Conservation (phyloP, 2,888 invertebrate genomes). For the Serrognathus titanus region DNA sequence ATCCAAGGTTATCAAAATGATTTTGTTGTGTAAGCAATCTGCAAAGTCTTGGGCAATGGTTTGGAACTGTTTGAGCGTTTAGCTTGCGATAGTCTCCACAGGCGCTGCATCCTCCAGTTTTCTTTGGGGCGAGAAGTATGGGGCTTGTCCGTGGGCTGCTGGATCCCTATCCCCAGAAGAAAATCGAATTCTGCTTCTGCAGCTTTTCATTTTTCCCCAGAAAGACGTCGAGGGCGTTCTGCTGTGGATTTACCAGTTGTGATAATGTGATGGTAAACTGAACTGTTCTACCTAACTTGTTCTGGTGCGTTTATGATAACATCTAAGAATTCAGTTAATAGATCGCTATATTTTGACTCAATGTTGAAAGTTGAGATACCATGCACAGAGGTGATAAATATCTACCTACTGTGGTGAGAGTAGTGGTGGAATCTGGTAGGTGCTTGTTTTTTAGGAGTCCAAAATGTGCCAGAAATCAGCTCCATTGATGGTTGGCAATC, state of each 20-base stretch:
- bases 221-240: not conserved
- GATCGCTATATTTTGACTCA: too few species aligned
- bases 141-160: not conserved
- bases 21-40: not conserved
- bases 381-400: too few species aligned
- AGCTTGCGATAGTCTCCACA: not conserved
- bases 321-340: too few species aligned
- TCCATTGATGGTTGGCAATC: too few species aligned
- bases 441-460: too few species aligned
- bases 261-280: not conserved
- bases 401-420: too few species aligned
- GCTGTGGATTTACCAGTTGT: not conserved
- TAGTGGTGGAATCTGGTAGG: too few species aligned
- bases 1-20: conserved; percentile 16
- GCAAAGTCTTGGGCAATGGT: not conserved
- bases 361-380: too few species aligned
- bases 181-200: not conserved
- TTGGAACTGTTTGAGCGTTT: not conserved
- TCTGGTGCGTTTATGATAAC: not conserved
- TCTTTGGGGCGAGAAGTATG: not conserved
- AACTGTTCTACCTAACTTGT: not conserved
- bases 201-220: not conserved
- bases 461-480: too few species aligned
- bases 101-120: not conserved
- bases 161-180: not conserved